Conservation (phyloP, 1,140 invertebrate genomes). For the Tetranychus cinnabarinus region DNA sequence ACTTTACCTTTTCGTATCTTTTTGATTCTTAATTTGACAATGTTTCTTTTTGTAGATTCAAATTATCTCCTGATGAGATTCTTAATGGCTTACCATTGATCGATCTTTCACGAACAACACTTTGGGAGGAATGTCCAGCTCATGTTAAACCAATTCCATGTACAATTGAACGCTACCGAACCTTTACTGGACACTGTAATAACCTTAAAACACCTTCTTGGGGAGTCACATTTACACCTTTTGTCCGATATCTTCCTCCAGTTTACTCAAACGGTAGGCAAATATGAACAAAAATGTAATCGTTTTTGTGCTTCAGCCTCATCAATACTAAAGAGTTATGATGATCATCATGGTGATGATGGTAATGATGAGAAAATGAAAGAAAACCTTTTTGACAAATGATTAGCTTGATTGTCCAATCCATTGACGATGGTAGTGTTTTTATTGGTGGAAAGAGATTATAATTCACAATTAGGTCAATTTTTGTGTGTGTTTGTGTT, state of each 20-base stretch:
- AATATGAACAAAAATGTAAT: neutral
- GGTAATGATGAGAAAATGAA: too few species aligned
- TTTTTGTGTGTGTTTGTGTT: too few species aligned
- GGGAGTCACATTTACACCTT: slow-evolving; percentile 58
- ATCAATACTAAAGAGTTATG: neutral
- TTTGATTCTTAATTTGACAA: neutral
- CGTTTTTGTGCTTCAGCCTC: neutral
- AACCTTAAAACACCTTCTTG: slow-evolving; percentile 69
- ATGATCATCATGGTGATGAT: neutral
- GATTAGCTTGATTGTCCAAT: too few species aligned
- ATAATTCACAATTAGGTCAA: too few species aligned
- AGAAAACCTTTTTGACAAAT: neutral
- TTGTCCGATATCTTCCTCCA: slow-evolving; percentile 22
- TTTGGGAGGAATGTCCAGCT: slow-evolving; percentile 61
- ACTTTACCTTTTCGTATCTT: neutral
- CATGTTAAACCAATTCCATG: slow-evolving; percentile 64
- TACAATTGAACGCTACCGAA: slow-evolving; percentile 36
- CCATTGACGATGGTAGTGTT: too few species aligned
- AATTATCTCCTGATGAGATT: slow-evolving; percentile 59
- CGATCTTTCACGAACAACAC: slow-evolving; percentile 54
- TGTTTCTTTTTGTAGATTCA: slow-evolving; percentile 33
- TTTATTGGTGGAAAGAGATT: too few species aligned
- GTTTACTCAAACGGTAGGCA: slow-evolving; percentile 15
- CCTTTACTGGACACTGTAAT: slow-evolving; percentile 70
- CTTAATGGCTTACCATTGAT: slow-evolving; percentile 62